These are phyloP conservation scores for Hypomesus transpacificus DNA, from an alignment of 2,113 vertebrate genomes.

Conservation along the genomic window DNA sequence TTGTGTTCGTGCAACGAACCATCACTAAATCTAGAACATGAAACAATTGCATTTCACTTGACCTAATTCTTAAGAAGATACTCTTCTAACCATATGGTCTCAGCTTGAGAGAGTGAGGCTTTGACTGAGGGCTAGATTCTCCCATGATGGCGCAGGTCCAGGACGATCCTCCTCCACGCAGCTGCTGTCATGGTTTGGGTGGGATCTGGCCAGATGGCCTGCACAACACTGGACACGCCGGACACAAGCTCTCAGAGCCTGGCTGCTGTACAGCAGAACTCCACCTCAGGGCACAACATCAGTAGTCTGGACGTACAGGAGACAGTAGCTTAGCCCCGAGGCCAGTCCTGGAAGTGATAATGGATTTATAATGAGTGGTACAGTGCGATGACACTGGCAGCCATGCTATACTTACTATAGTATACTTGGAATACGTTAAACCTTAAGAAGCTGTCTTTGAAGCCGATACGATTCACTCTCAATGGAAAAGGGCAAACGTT, in stretches of 20 bases:
- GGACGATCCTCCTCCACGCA: background rate
- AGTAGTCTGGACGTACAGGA: too few relatives aligned
- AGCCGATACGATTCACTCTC: background rate
- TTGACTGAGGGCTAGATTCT: slow-evolving; percentile 8
- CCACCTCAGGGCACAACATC: too few relatives aligned
- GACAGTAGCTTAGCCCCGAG: too few relatives aligned
- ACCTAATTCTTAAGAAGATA: background rate
- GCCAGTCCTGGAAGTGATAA: too few relatives aligned
- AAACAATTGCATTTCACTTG: background rate
- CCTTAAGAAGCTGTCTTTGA: too few relatives aligned
- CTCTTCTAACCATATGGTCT: background rate
- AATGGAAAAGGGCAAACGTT: background rate
- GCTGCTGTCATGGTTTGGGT: background rate
- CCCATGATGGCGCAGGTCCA: background rate
- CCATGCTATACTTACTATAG: too few relatives aligned
- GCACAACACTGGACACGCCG: slow-evolving; percentile 8
- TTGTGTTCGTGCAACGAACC: too few relatives aligned
- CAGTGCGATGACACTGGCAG: background rate
- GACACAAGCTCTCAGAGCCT: too few relatives aligned
- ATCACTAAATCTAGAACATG: too few relatives aligned
- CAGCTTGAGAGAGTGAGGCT: background rate
- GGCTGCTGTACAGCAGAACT: too few relatives aligned
- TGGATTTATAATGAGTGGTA: too few relatives aligned
- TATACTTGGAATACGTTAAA: too few relatives aligned
- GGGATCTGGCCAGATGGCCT: slow-evolving; percentile 37